Evolutionary conservation across 2,888 invertebrate species (phyloP), one percentile per base, ranked within the genome.

Genomic region (Pomacea canaliculata): DNA sequence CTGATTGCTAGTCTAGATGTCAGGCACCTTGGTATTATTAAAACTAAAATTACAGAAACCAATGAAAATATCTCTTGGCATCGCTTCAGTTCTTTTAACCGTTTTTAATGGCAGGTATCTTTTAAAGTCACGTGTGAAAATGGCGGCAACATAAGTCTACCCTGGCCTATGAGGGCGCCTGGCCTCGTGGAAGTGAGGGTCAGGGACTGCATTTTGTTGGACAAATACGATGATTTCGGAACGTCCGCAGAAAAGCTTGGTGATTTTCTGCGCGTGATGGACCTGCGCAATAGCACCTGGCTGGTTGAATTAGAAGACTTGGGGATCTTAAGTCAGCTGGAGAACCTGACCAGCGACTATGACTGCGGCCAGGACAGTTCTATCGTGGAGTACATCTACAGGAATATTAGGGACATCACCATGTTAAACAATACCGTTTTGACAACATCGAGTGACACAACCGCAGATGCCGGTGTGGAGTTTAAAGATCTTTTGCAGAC

Each of bases 361-460:
- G 77, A 77, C 56, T 79, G 79, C 59, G 79, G 79, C 23, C 79
- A 79, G 59, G 76, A 77, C 72, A 76, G 77, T 60, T 76, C 73
- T 7, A 37, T 79, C 13, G 79, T 77, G 56, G 69, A 66, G 23
- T 56, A 72, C 23, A 65, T 75, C 46, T 72, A 63, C 56, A 69
- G 71, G 66, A 76, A 79, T 63, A 56, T 78, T 8, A 59, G 71
- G 3, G 67, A 74, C 49, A 18, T 1, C 9, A 59, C 0, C 59
- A 56, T 5, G 0, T 13, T 10, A 19, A 8, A 56, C 51, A 2
- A 10, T 16, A 16, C n/a, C 13, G 12, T 2, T 23, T 10, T 48
- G 18, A 7, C 18, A 13, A 8, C 19, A 7, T 16, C 16, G 51
- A 7, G 37, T 7, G 2, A 48, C n/a, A n/a, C 1, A 0, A 48